Base-by-base conservation (phyloP, 2,797 vertebrate genomes). In the Choloepus didactylus region DNA sequence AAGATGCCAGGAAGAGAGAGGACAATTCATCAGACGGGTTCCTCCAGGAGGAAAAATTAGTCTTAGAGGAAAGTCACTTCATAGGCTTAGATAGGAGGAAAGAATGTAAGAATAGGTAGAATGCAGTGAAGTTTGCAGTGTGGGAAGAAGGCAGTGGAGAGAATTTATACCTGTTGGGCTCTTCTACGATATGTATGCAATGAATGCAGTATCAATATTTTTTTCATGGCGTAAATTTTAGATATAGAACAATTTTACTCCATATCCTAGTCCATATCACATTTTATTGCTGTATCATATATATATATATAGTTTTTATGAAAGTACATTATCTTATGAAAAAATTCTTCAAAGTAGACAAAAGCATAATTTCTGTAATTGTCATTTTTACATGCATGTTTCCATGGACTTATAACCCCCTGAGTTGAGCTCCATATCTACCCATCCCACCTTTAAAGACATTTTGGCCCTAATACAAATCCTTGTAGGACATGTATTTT, bases 251-350 rank as follows among this genome's bases (percentile, higher is more conserved):
- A 27, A 75, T 60, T 54, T 76, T 69, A 23, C 29, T 56, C 75
- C 25, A 21, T 10, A 93, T 70, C 56, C 49, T 80, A 72, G 21
- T 9, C 41, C 56, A 67, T 9, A 67, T 21, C 25, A 83, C 49
- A 41, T 80, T 70, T 67, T 87, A 77, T 44, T 35, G 21, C 27
- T 44, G 0, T 25, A 59, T 70, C 75, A 62, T 15, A 0, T 59
- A 79, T 49, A 41, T 29, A 38, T 21, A 75, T 31, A 69, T 27
- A 76, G 15, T 73, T 79, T 88, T 59, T 72, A 76, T 87, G 46
- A 80, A 79, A 79, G 51, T 31, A 27, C 49, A 46, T 86, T 11
- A 49, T 82, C 87, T 95, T 79, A 82, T 93, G 59, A 81, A 95
- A 77, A 56, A 10, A 66, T 84, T 80, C 19, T 72, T 41, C 80